Evolutionary conservation across 2,113 vertebrate species (phyloP).

Genomic region (Crotalus helleri): DNA sequence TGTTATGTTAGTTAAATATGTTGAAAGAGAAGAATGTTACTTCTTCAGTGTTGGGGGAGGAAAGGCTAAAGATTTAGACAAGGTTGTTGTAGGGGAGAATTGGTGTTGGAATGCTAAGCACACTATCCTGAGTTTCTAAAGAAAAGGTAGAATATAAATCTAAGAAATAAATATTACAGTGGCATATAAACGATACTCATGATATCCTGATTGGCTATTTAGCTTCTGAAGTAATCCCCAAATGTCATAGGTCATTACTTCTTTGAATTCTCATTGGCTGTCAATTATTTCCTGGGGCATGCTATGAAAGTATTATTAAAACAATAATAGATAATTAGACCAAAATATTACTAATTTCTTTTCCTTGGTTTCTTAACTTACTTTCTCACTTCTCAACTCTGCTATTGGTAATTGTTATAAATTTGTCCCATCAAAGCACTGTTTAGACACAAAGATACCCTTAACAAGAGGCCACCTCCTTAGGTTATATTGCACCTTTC

Average conservation of each 20-base stretch:
- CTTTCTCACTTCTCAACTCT: not conserved
- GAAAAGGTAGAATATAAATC: not conserved
- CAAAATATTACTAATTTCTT: not conserved
- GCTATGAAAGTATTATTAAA: not conserved
- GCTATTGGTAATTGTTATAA: not conserved
- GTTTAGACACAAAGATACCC: not conserved
- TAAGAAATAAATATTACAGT: not conserved
- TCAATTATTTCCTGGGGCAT: not conserved
- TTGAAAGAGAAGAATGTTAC: not conserved
- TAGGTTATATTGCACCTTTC: not conserved
- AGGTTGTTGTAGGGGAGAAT: not conserved
- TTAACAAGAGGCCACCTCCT: not conserved
- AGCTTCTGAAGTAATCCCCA: not conserved
- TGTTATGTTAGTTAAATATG: not conserved
- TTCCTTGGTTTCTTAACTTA: not conserved
- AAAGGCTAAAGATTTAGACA: not conserved
- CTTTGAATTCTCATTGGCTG: not conserved
- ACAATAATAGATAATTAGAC: not conserved
- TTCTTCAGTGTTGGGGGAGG: not conserved
- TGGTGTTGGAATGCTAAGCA: not conserved
- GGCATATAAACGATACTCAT: not conserved
- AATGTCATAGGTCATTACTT: not conserved
- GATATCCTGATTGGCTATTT: not conserved
- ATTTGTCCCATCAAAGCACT: not conserved
- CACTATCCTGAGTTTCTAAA: not conserved